These are phyloP conservation scores for Magallana angulata DNA, from an alignment of 1,140 invertebrate genomes.

Conservation along the genomic window DNA sequence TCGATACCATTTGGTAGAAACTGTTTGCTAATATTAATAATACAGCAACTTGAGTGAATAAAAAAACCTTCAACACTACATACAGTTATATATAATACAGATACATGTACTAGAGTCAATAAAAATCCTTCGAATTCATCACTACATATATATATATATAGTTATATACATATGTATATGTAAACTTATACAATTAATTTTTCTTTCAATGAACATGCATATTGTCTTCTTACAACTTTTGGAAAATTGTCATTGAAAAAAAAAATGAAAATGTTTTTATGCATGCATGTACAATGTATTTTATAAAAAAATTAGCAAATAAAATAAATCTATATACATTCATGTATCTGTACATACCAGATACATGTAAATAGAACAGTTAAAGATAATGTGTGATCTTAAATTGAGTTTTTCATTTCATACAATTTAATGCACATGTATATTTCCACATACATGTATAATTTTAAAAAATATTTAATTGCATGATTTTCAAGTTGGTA, in stretches of 20 bases:
- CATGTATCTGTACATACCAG: background rate
- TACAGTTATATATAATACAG: background rate
- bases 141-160: background rate
- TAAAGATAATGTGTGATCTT: background rate
- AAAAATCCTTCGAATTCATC: too few species aligned
- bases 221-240: background rate
- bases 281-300: slow-evolving; percentile 3
- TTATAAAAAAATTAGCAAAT: background rate
- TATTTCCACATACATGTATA: too few species aligned
- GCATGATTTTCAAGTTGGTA: too few species aligned
- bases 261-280: background rate
- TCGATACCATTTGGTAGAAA: too few species aligned
- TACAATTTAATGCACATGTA: too few species aligned
- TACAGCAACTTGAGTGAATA: too few species aligned
- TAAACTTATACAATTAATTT: background rate
- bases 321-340: background rate
- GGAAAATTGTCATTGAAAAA: background rate
- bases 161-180: background rate
- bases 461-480: too few species aligned
- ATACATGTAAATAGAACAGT: background rate
- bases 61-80: too few species aligned
- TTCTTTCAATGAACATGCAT: background rate
- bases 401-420: too few species aligned
- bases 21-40: too few species aligned
- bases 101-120: too few species aligned